phyloP scores from a whole-genome alignment of 1,140 invertebrate species.

The Acromyrmex heyeri region DNA sequence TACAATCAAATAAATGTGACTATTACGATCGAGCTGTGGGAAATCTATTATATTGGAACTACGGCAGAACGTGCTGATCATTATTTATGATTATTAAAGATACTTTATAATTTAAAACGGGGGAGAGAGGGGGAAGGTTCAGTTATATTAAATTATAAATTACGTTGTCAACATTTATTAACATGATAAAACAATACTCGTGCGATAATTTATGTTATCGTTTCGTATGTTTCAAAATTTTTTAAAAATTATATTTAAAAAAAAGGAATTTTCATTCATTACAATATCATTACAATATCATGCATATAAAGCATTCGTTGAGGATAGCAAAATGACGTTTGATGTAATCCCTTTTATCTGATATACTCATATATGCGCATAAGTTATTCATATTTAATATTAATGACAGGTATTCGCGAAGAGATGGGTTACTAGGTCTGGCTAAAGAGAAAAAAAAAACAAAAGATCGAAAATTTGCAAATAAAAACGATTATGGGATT shows the following conservation, averaged over 20 bases:
- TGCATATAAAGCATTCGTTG: background rate
- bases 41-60: too few relatives aligned
- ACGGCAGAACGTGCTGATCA: background rate
- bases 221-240: background rate
- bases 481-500: constrained; percentile 34
- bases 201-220: background rate
- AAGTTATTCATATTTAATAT: constrained; percentile 34
- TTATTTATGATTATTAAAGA: constrained; percentile 26
- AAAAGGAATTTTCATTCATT: background rate
- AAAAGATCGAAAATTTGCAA: constrained; percentile 12
- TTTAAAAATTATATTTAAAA: background rate
- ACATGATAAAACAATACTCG: background rate
- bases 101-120: background rate
- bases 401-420: background rate
- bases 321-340: background rate
- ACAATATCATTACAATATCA: background rate
- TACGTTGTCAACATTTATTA: background rate
- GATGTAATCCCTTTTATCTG: background rate
- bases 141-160: background rate
- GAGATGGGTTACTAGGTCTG: background rate
- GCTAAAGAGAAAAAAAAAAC: background rate
- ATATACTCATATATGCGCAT: constrained; percentile 18
- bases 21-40: too few relatives aligned
- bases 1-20: background rate
- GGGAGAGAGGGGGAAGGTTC: too few relatives aligned